These are phyloP conservation scores for Odocoileus virginianus DNA, from an alignment of 2,113 vertebrate species.

Conservation along the genomic window DNA sequence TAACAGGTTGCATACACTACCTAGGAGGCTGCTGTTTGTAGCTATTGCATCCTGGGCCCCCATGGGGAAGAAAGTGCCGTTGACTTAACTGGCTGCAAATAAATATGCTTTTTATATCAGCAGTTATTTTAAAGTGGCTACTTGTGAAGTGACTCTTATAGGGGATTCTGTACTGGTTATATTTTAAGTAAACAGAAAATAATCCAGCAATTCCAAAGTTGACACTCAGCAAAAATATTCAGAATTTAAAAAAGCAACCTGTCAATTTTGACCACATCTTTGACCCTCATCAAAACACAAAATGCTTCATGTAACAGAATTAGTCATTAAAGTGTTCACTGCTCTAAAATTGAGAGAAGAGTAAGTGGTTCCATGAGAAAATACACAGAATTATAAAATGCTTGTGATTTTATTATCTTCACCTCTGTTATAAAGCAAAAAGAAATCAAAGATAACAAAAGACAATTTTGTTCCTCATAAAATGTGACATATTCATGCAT, in stretches of 20 bases:
- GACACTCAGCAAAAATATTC: background rate
- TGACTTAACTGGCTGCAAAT: background rate
- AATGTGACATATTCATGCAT: background rate
- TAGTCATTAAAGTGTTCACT: background rate
- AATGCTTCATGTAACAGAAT: background rate
- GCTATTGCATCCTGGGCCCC: background rate
- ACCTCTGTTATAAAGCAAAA: background rate
- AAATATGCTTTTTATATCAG: background rate
- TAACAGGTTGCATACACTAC: background rate
- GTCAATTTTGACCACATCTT: rapidly evolving
- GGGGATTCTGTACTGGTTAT: background rate
- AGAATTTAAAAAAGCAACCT: background rate
- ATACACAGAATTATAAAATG: background rate
- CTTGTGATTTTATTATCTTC: constrained; percentile 23
- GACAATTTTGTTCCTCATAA: constrained; percentile 26
- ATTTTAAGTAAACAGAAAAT: background rate
- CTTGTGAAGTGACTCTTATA: background rate
- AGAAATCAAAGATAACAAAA: constrained; percentile 47
- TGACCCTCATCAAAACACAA: background rate
- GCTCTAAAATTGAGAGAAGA: background rate
- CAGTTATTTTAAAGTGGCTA: background rate
- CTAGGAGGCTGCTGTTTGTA: background rate
- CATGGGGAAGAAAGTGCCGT: background rate
- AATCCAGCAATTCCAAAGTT: background rate
- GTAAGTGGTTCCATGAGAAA: background rate